Evolutionary conservation across 2,797 vertebrate genomes (phyloP).

Genomic region (Oryzias dopingdopingensis): DNA sequence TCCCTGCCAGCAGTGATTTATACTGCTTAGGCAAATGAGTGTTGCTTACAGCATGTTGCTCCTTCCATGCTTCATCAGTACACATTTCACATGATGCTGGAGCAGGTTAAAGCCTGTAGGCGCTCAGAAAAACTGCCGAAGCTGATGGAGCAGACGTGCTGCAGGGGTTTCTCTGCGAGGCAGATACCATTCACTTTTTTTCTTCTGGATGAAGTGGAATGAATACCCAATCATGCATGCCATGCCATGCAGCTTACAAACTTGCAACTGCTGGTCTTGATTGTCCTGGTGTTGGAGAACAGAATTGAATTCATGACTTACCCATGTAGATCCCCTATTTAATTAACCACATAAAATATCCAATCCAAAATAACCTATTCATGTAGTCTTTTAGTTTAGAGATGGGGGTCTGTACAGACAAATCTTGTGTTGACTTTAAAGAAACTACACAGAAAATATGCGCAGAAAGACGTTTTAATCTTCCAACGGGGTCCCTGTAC

Average conservation of each 20-base stretch:
- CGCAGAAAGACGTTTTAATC: too few relatives aligned
- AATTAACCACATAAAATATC: too few relatives aligned
- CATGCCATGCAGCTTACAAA: slow-evolving; percentile 38
- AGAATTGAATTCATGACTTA: too few relatives aligned
- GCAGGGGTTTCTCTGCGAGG: slow-evolving; percentile 58
- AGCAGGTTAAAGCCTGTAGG: slow-evolving; percentile 70
- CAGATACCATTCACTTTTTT: slow-evolving; percentile 62
- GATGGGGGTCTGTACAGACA: too few relatives aligned
- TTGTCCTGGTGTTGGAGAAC: too few relatives aligned
- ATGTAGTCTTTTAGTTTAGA: too few relatives aligned
- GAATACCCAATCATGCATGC: slow-evolving; percentile 59
- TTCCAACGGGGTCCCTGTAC: too few relatives aligned
- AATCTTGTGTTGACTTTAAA: too few relatives aligned
- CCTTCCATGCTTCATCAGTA: slow-evolving; percentile 74
- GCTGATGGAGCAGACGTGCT: slow-evolving; percentile 68
- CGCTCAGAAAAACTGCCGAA: slow-evolving; percentile 63
- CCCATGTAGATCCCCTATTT: too few relatives aligned
- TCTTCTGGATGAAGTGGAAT: slow-evolving; percentile 55
- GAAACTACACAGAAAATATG: too few relatives aligned
- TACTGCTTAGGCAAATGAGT: slow-evolving; percentile 74
- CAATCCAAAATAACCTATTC: too few relatives aligned
- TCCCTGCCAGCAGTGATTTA: slow-evolving; percentile 73
- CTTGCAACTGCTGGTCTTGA: too few relatives aligned
- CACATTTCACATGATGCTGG: slow-evolving; percentile 67
- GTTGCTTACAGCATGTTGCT: slow-evolving; percentile 68